These are phyloP conservation scores for Anguilla rostrata DNA, from an alignment of 2,113 vertebrate species.

Conservation along the genomic window DNA sequence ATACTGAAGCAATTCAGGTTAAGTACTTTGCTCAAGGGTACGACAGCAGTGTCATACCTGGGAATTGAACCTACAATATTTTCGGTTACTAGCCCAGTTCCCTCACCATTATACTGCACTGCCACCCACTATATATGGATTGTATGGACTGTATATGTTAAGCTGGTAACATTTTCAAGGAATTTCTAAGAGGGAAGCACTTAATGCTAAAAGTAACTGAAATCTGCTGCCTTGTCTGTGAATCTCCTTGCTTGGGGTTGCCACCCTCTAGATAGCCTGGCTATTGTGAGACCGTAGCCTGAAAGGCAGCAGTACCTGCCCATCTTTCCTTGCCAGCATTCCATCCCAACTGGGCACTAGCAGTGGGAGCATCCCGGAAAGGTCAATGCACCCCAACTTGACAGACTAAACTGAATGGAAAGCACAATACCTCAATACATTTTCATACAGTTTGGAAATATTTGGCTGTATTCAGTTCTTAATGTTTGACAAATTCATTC, in stretches of 20 bases:
- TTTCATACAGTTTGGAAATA: neutral
- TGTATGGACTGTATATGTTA: neutral
- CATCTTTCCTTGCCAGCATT: constrained; percentile 55
- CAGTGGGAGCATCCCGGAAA: constrained; percentile 54
- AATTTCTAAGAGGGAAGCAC: neutral
- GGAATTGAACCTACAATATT: too few species aligned
- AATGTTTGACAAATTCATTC: neutral
- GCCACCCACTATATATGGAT: too few species aligned
- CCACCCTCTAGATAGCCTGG: neutral
- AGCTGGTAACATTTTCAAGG: neutral
- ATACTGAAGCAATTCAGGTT: too few species aligned
- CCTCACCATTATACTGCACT: too few species aligned
- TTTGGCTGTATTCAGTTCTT: neutral
- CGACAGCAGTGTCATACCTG: too few species aligned
- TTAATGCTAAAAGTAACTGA: constrained; percentile 8
- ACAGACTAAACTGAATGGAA: constrained; percentile 40
- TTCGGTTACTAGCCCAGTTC: too few species aligned
- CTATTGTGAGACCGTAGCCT: constrained; percentile 19
- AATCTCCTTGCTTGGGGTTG: constrained; percentile 38
- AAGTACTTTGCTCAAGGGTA: too few species aligned
- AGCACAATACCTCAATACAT: constrained; percentile 20
- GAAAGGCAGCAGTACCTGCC: constrained; percentile 46
- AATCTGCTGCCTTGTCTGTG: constrained; percentile 49
- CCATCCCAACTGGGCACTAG: constrained; percentile 58
- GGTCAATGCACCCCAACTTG: constrained; percentile 43